Evolutionary conservation across 1,140 invertebrate species (phyloP), one percentile per base, ranked within the genome.

Genomic region (Argopecten irradians): DNA sequence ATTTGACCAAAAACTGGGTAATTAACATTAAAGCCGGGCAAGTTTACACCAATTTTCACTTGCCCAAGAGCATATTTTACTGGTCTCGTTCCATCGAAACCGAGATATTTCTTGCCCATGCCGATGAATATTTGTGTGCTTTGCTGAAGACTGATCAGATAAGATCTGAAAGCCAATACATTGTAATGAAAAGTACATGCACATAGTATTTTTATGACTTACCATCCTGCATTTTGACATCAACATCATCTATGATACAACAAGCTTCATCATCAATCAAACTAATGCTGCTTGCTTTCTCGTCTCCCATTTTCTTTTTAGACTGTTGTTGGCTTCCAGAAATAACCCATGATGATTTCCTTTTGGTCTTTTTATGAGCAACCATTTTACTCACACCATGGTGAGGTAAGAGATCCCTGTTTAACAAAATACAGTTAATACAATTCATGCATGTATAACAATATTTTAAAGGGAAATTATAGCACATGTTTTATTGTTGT

Each of bases 301-400:
- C 55, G 5, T 71, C 55, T 11, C 28, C 55, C 55, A 71, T 71
- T 71, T n/a, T 71, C 55, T 71, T 71, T 71, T 71, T 71, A 71
- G 55, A 71, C 5, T 28, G 55, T 71, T 28, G 55, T 71, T 71
- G 55, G 28, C n/a, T 71, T 71, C n/a, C 55, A 7, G 55, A 71
- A 3, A n/a, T 71, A 16, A 71, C n/a, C 55, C 55, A 71, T 71
- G 55, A 71, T 71, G 55, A 71, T n/a, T 71, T 71, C 16, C 55
- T n/a, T 71, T 71, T 71, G 55, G 55, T 28, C 55, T 71, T 71
- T 71, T 71, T 71, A 71, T n/a, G 55, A n/a, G 55, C 55, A 71
- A 71, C 55, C 55, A 71, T 71, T 71, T 71, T n/a, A 71, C n/a
- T 71, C 28, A 71, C 55, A 71, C 22, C 55, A 71, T 71, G 55